These are phyloP conservation scores for Dipodomys ordii DNA, from an alignment of 2,113 vertebrate genomes.

Conservation along the genomic window DNA sequence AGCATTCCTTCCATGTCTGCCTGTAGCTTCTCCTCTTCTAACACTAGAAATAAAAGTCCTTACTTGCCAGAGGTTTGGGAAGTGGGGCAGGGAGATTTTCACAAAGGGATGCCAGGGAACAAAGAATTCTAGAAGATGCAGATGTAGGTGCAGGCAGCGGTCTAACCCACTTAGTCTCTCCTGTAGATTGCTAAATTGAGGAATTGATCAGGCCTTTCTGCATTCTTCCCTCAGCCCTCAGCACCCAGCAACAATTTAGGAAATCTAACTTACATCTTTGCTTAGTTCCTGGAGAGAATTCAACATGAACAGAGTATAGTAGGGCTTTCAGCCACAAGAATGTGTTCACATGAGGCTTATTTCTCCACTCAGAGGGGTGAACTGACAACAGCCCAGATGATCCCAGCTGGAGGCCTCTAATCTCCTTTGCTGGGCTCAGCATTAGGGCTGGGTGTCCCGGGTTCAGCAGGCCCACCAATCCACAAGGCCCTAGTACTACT, in stretches of 20 bases:
- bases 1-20: conserved; percentile 20
- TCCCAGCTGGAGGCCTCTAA: not conserved
- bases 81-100: not conserved
- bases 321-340: not conserved
- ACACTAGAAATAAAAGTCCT: conserved; percentile 4
- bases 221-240: conserved; percentile 3
- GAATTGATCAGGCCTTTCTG: not conserved
- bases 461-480: not conserved
- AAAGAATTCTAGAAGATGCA: conserved; percentile 18
- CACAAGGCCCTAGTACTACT: not conserved
- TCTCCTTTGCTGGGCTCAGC: not conserved
- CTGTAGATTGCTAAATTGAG: not conserved
- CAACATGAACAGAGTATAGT: not conserved
- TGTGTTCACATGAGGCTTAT: not conserved
- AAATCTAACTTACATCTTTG: not conserved
- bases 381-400: not conserved
- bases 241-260: not conserved
- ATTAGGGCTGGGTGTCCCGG: not conserved
- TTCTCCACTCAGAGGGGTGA: not conserved
- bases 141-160: not conserved
- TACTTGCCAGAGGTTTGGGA: not conserved
- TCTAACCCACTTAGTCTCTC: not conserved
- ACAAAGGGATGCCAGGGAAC: conserved; percentile 1
- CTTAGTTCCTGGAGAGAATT: not conserved
- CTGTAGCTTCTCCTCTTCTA: not conserved